Percentiles rank a stretch among this genome's conserved stretches.
phyloP scores from a whole-genome alignment of 2,888 invertebrate genomes.

The Drosophila paracracens region DNA sequence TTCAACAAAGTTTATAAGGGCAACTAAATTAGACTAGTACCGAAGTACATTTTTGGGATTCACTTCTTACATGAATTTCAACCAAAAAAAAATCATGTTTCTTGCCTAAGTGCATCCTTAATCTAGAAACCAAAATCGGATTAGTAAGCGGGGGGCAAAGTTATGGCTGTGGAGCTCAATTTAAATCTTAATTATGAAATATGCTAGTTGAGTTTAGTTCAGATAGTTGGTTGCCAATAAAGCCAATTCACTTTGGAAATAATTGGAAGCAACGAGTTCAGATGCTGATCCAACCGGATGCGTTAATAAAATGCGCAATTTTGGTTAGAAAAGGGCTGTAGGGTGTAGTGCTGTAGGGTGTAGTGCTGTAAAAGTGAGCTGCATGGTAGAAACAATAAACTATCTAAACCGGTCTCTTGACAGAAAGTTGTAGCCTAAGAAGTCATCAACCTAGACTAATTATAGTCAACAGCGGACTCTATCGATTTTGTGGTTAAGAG shows the following conservation, averaged over 20 bases:
- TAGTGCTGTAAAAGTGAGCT: neutral
- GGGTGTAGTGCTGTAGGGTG: too few species aligned
- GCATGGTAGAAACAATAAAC: neutral
- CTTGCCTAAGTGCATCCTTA: neutral
- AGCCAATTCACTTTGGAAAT: neutral
- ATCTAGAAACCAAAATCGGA: neutral
- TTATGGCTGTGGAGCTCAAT: neutral
- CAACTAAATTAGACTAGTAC: neutral
- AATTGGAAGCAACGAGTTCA: neutral
- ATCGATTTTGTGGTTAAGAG: neutral
- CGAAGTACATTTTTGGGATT: neutral
- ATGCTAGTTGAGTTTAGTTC: neutral
- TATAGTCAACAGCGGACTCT: neutral
- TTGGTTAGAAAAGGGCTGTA: neutral
- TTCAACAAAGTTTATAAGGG: neutral
- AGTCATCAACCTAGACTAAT: neutral
- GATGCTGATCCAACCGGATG: neutral
- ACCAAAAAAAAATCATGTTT: neutral
- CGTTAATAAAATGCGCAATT: neutral
- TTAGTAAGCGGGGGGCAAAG: neutral
- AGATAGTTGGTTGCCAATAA: neutral
- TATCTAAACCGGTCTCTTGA: neutral
- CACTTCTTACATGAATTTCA: neutral
- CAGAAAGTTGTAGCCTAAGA: neutral
- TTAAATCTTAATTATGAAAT: neutral